Percentiles rank a stretch among this genome's conserved stretches.
phyloP scores from a whole-genome alignment of 2,888 invertebrate genomes.

The Galerucella pusilla region DNA sequence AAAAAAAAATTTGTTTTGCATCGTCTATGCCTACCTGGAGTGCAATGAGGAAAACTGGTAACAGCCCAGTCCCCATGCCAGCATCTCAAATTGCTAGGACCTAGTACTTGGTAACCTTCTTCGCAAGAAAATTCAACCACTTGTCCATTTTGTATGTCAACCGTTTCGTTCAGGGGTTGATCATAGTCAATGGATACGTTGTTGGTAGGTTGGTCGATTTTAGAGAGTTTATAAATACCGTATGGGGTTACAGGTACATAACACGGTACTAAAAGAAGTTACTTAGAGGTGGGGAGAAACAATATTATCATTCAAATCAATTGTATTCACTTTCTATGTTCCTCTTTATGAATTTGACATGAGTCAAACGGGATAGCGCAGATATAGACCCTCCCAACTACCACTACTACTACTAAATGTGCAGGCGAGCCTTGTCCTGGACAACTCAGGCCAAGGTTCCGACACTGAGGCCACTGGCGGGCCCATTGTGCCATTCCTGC shows the following conservation, averaged over 20 bases:
- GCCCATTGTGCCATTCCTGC: too few species aligned
- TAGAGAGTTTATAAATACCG: slow-evolving; percentile 73
- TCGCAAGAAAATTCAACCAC: slow-evolving; percentile 81
- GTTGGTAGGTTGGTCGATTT: slow-evolving; percentile 56
- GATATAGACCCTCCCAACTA: too few species aligned
- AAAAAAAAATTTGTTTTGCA: neutral
- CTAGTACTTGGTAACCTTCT: slow-evolving; percentile 77
- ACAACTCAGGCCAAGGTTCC: too few species aligned
- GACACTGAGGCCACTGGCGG: too few species aligned
- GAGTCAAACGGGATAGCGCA: too few species aligned
- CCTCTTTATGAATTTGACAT: too few species aligned
- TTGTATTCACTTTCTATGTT: too few species aligned
- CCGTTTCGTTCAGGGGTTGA: slow-evolving; percentile 70
- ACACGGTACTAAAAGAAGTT: slow-evolving; percentile 71
- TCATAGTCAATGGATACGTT: slow-evolving; percentile 65
- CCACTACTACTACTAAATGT: too few species aligned
- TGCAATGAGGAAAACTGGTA: slow-evolving; percentile 80
- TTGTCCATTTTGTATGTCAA: slow-evolving; percentile 75
- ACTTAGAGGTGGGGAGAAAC: slow-evolving; percentile 14
- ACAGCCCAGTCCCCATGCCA: slow-evolving; percentile 87
- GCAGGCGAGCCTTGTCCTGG: too few species aligned
- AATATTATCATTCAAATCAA: too few species aligned
- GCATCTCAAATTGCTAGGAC: slow-evolving; percentile 79
- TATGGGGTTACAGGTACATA: slow-evolving; percentile 76
- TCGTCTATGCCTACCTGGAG: slow-evolving; percentile 69